These are phyloP conservation scores for Arctocebus calabarensis DNA, from an alignment of 2,797 vertebrate genomes.

Conservation along the genomic window DNA sequence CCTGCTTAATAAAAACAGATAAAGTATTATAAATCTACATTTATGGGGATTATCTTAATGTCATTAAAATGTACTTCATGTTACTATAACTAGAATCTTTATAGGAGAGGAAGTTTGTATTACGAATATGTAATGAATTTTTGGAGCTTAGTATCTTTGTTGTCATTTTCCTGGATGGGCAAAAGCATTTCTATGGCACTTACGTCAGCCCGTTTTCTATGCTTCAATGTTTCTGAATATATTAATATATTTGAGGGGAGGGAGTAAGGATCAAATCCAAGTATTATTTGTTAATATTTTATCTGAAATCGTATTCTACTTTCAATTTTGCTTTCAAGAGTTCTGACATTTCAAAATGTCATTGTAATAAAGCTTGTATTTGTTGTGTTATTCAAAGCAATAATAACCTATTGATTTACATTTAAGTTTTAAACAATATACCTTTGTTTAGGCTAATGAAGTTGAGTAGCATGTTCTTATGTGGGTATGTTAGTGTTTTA, in stretches of 20 bases:
- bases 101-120: neutral
- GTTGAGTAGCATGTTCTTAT: neutral
- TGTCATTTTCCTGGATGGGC: neutral
- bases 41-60: neutral
- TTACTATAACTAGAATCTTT: constrained; percentile 41
- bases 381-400: constrained; percentile 20
- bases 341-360: constrained; percentile 43
- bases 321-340: constrained; percentile 34
- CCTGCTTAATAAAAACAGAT: neutral
- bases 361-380: neutral
- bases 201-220: constrained; percentile 34
- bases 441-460: constrained; percentile 22
- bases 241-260: neutral
- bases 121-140: constrained; percentile 22
- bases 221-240: neutral
- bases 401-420: constrained; percentile 31
- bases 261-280: neutral
- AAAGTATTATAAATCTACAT: constrained; percentile 7
- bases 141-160: constrained; percentile 27
- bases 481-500: constrained; percentile 13
- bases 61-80: constrained; percentile 52
- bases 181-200: neutral
- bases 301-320: constrained; percentile 56
- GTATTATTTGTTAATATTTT: constrained; percentile 36
- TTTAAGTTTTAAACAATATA: constrained; percentile 43